phyloP scores from a whole-genome alignment of 2,113 vertebrate species.

The Vulpes vulpes region DNA sequence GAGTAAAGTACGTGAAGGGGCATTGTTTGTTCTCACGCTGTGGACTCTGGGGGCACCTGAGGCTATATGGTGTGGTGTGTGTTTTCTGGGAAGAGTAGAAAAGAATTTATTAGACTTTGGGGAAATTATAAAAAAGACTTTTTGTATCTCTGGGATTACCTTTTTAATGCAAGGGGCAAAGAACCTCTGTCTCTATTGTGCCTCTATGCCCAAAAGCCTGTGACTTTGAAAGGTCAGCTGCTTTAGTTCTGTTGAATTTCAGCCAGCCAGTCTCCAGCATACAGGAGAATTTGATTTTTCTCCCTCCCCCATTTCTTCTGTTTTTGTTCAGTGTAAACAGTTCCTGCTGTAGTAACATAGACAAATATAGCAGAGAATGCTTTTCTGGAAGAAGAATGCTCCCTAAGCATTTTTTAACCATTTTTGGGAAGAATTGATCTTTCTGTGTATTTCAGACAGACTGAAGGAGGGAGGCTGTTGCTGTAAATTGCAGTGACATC shows the following conservation, averaged over 20 bases:
- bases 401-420: constrained; percentile 92
- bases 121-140: constrained; percentile 74
- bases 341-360: constrained; percentile 89
- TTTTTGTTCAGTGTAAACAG: constrained; percentile 89
- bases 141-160: background rate
- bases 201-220: constrained; percentile 49
- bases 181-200: background rate
- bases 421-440: constrained; percentile 93
- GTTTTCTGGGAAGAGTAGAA: constrained; percentile 42
- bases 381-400: constrained; percentile 89
- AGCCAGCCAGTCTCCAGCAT: constrained; percentile 85
- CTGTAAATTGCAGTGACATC: constrained; percentile 92
- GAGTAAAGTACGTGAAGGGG: constrained; percentile 58
- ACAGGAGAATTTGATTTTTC: constrained; percentile 80
- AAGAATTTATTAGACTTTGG: constrained; percentile 64
- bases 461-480: constrained; percentile 74
- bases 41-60: background rate
- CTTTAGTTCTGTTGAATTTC: constrained; percentile 84
- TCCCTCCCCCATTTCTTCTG: constrained; percentile 75
- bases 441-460: constrained; percentile 82
- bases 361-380: constrained; percentile 92
- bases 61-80: background rate
- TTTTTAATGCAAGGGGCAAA: constrained; percentile 60
- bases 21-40: constrained; percentile 14
- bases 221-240: constrained; percentile 80